These are phyloP conservation scores for Dendroctonus valens DNA, from an alignment of 1,140 invertebrate genomes.

Conservation along the genomic window DNA sequence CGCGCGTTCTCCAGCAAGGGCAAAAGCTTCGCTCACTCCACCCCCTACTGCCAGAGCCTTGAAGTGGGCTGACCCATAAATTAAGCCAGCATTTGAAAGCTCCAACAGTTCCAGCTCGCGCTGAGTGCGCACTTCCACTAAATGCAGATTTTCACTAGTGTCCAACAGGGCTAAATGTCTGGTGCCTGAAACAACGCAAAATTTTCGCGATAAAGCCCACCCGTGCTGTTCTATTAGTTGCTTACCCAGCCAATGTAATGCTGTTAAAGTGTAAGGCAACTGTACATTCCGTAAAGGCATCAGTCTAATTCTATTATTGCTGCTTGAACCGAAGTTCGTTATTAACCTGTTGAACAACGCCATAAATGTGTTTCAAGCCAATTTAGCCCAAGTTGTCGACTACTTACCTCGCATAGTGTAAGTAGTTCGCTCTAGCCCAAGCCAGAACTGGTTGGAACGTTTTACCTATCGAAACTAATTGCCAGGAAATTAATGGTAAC, in stretches of 20 bases:
- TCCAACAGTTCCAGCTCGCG: constrained; percentile 82
- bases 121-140: constrained; percentile 86
- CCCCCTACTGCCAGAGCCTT: constrained; percentile 79
- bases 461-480: constrained; percentile 79
- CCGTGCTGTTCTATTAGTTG: neutral
- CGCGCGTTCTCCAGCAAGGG: constrained; percentile 72
- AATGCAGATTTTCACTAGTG: constrained; percentile 78
- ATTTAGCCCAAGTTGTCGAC: neutral
- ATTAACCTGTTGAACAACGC: constrained; percentile 21
- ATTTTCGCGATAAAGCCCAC: neutral
- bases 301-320: constrained; percentile 57
- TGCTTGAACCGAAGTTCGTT: constrained; percentile 30
- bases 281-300: constrained; percentile 67
- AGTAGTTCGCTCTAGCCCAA: constrained; percentile 73
- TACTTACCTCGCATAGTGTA: constrained; percentile 74
- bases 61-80: constrained; percentile 91
- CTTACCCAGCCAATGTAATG: constrained; percentile 84
- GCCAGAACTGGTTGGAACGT: constrained; percentile 80
- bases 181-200: constrained; percentile 57
- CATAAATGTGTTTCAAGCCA: neutral
- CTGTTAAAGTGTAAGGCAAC: constrained; percentile 67
- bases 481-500: constrained; percentile 88
- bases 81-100: constrained; percentile 78
- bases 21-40: constrained; percentile 61
- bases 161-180: constrained; percentile 84